Percentiles rank a stretch among this genome's conserved stretches.
phyloP scores from a whole-genome alignment of 37 sponge, comb jelly and placozoan species.

The Bolinopsis microptera region DNA sequence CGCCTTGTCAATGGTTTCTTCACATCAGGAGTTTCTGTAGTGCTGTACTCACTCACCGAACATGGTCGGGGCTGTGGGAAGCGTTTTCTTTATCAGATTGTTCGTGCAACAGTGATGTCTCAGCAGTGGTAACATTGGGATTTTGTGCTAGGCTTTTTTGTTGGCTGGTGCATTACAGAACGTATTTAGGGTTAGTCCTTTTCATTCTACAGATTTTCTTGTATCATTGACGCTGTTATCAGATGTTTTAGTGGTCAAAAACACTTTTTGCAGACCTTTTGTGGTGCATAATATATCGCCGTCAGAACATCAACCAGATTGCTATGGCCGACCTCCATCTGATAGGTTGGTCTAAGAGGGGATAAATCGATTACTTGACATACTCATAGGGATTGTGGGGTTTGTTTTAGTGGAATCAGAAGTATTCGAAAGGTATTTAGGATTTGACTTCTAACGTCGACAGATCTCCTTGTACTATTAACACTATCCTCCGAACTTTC shows the following conservation, averaged over 20 bases:
- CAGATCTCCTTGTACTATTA: background rate
- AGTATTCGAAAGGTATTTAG: background rate
- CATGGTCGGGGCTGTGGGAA: background rate
- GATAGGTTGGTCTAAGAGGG: background rate
- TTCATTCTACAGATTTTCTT: background rate
- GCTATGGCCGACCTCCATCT: background rate
- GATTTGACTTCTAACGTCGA: background rate
- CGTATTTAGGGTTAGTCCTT: background rate
- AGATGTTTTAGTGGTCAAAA: background rate
- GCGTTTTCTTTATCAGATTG: background rate
- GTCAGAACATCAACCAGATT: background rate
- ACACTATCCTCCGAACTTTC: background rate
- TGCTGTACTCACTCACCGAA: constrained; percentile 39
- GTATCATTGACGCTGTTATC: background rate
- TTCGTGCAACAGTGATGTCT: background rate
- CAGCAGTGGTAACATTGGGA: background rate
- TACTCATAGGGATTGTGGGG: too few relatives aligned
- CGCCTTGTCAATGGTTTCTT: background rate
- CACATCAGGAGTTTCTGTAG: constrained; percentile 16
- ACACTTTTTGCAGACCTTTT: background rate
- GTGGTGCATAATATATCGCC: too few relatives aligned
- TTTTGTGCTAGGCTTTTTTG: background rate
- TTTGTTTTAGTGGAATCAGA: background rate
- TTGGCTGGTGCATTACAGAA: background rate
- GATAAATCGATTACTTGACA: background rate